These are phyloP conservation scores for Aporophyla lueneburgensis DNA, from an alignment of 2,888 invertebrate genomes.

Conservation along the genomic window DNA sequence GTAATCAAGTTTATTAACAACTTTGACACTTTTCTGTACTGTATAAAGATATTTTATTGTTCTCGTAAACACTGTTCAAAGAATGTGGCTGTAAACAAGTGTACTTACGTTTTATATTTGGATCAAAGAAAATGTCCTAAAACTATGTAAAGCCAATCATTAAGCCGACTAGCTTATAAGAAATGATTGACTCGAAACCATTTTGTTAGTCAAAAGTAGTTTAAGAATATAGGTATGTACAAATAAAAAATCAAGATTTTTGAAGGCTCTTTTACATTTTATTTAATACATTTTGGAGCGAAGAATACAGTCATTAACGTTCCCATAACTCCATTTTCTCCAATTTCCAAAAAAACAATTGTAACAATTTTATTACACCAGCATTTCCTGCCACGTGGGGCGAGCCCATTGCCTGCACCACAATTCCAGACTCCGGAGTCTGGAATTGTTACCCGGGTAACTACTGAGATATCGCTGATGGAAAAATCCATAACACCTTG, in stretches of 20 bases:
- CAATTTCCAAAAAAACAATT: too few species aligned
- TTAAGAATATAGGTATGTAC: background rate
- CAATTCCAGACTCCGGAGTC: too few species aligned
- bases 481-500: too few species aligned
- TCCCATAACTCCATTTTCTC: too few species aligned
- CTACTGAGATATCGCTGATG: too few species aligned
- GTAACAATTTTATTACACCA: too few species aligned
- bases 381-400: too few species aligned
- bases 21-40: slow-evolving; percentile 12
- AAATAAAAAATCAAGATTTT: background rate
- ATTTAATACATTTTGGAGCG: too few species aligned
- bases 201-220: background rate
- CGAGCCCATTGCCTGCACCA: too few species aligned
- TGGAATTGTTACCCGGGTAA: too few species aligned
- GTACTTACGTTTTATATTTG: background rate
- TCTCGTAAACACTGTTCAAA: slow-evolving; percentile 20
- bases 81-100: slow-evolving; percentile 31
- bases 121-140: slow-evolving; percentile 22
- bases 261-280: background rate
- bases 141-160: slow-evolving; percentile 13
- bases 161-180: slow-evolving; percentile 5
- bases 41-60: slow-evolving; percentile 10
- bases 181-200: slow-evolving; percentile 1
- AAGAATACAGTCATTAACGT: too few species aligned
- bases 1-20: slow-evolving; percentile 30